Evolutionary conservation across 2,888 invertebrate genomes (phyloP).

Genomic region (Drosophila siamana): DNA sequence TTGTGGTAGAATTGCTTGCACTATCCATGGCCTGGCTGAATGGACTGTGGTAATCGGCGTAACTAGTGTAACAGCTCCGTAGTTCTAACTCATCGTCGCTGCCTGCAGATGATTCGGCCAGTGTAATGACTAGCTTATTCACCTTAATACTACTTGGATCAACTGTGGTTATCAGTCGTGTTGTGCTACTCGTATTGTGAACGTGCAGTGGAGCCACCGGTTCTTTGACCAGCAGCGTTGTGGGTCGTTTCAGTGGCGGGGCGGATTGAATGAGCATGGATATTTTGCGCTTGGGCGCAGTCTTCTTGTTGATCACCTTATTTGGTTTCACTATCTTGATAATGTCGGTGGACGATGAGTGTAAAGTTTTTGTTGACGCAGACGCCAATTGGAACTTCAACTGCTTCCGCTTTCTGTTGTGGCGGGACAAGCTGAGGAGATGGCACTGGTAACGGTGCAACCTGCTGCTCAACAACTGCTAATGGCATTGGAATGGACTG

Average conservation of each 20-base stretch:
- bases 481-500: background rate
- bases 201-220: constrained; percentile 37
- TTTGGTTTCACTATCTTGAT: constrained; percentile 84
- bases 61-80: constrained; percentile 44
- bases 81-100: constrained; percentile 75
- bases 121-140: constrained; percentile 76
- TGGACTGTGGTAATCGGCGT: constrained; percentile 80
- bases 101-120: constrained; percentile 76
- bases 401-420: background rate
- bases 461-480: background rate
- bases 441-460: background rate
- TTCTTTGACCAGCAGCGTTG: constrained; percentile 60
- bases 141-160: constrained; percentile 76
- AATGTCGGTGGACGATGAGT: constrained; percentile 30
- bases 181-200: constrained; percentile 27
- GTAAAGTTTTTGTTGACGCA: background rate
- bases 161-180: constrained; percentile 77
- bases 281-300: constrained; percentile 67
- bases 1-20: constrained; percentile 70
- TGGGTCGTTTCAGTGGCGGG: constrained; percentile 47
- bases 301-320: constrained; percentile 81
- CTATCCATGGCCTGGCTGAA: constrained; percentile 80
- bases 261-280: constrained; percentile 4
- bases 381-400: background rate
- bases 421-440: constrained; percentile 1